Base-by-base conservation (phyloP, 2,888 invertebrate genomes). In the Ecliptopera silaceata region DNA sequence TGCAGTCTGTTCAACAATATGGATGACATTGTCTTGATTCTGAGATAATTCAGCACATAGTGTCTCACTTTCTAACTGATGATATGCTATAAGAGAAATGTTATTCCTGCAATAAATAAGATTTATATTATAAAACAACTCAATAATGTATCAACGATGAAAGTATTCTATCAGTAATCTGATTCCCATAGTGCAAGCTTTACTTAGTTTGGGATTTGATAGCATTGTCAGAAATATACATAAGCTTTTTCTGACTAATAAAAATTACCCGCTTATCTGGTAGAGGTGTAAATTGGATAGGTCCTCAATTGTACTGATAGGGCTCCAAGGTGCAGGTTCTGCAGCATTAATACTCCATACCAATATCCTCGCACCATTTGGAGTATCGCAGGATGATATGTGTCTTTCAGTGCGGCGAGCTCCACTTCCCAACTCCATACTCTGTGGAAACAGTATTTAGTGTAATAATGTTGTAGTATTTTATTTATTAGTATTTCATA, bases 241-340 rank as follows among this genome's bases (percentile, higher is more conserved):
- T 6, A 4, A 26, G 4, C 0, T 41, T n/a, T 32, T 41, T 38
- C 13, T 20, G 12, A 15, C 17, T 3, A 1, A n/a, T 2, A 3
- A 2, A 18, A 15, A 13, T 44, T 61, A 96, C 96, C 95, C 94
- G 75, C 91, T 93, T 32, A 96, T 88, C 64, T 93, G 92, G 73
- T 97, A 96, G 0, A 98, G 92, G 76, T 97, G 96, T 57, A 98
- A 92, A 84, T 98, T 98, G 5, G 97, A 97, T 66, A 96, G 93
- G 81, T 98, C 97, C 77, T 96, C 95, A 69, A 97, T 94, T 42
- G 96, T 92, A 41, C 59, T 50, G 18, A 50, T 15, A 11, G 98
- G 98, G 74, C 96, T 95, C 98, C 98, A 98, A 0, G 98, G 98
- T 72, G 97, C 97, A 0, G 98, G 97, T 79, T 98, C 97, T 61